Conservation (phyloP, 2,888 invertebrate genomes). For the Darwinula stevensoni region DNA sequence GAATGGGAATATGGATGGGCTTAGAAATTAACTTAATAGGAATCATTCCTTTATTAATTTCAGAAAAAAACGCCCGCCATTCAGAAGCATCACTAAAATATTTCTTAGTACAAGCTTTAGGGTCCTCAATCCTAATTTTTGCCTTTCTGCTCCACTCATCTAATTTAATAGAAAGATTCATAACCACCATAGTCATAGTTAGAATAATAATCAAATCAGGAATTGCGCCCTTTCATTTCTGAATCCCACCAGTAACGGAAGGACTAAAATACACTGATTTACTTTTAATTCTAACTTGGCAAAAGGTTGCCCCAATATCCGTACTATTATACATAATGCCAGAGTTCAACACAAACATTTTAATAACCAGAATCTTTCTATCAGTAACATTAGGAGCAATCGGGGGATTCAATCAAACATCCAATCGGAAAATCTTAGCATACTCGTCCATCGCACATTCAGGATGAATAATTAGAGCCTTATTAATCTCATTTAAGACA, state of each 20-base stretch:
- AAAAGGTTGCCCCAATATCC: conserved; percentile 26
- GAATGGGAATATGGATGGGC: conserved; percentile 1
- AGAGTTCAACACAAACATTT: conserved; percentile 9
- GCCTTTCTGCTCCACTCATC: conserved; percentile 2
- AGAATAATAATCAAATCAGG: conserved; percentile 25
- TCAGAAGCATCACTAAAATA: conserved; percentile 3
- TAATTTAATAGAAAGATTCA: conserved; percentile 2
- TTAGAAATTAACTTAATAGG: conserved; percentile 3
- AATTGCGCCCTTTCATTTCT: conserved; percentile 26
- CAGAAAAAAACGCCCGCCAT: conserved; percentile 2
- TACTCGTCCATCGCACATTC: conserved; percentile 32
- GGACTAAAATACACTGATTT: conserved; percentile 19
- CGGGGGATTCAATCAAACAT: conserved; percentile 24
- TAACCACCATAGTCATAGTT: conserved; percentile 2
- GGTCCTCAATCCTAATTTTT: conserved; percentile 2
- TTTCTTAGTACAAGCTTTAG: conserved; percentile 3
- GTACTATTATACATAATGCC: conserved; percentile 2
- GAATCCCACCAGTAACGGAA: conserved; percentile 27
- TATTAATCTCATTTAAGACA: conserved; percentile 6
- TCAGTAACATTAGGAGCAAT: conserved; percentile 22
- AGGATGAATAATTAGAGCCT: conserved; percentile 23
- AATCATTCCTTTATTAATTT: conserved; percentile 1
- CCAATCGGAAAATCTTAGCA: conserved; percentile 26
- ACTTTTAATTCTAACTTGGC: conserved; percentile 25
- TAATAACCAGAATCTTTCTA: conserved; percentile 19